Base-by-base conservation (phyloP, 2,797 vertebrate species). In the Cossypha niveicapilla region DNA sequence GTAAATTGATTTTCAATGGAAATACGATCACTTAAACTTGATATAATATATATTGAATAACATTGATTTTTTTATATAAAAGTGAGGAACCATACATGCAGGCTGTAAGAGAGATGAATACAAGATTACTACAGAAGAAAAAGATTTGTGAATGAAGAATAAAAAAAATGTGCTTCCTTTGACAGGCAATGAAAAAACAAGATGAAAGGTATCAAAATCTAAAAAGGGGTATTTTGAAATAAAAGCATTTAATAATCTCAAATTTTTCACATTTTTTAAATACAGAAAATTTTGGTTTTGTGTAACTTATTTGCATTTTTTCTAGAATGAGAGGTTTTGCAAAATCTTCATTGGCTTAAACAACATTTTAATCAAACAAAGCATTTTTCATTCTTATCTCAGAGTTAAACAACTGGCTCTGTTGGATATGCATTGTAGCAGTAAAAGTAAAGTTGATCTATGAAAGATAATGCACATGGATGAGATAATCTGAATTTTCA, bases 241-340 rank as follows among this genome's bases (percentile, higher is more conserved):
- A 17, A 9, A 82, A 35, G 2, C 7, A 53, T 44, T 76, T 57
- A 17, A 58, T 15, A 3, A 1, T 7, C 5, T 1, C 0, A 4
- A 7, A 3, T 14, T 32, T 70, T 66, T 66, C 48, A n/a, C 9
- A 17, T 45, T 53, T 70, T 18, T 70, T 32, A 58, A 48, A 73
- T 53, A 32, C 18, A 14, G 19, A 81, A 60, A 18, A 19, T 10
- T 24, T 18, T 50, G 5, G 1, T 0, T 57, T 65, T 28, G 5
- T 57, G 8, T 27, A 57, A 35, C 65, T 56, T 41, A 82, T 57
- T 57, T 73, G 3, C 3, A 2, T n/a, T 32, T 63, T 75, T 84
- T 16, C 14, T 48, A 25, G 18, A n/a, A 19, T 50, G 12, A 83
- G 16, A 48, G 25, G n/a, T 45, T 62, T 86, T 73, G 2, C 50